Conservation (phyloP, 2,797 vertebrate species). For the Pyrocephalus nanus region DNA sequence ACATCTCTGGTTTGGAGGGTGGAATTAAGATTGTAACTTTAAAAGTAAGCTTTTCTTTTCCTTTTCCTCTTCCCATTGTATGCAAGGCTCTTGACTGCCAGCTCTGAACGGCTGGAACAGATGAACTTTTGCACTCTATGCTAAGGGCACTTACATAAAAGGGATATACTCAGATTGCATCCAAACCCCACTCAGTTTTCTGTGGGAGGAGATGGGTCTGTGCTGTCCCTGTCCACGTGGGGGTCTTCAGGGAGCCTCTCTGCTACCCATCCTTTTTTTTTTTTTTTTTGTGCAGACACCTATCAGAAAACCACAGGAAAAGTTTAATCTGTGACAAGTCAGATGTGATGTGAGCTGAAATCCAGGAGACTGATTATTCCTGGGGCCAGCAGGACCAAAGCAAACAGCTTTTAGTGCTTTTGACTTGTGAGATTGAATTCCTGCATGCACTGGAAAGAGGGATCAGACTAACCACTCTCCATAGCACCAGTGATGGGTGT, state of each 20-base stretch:
- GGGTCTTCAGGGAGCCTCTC: background rate
- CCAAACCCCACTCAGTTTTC: background rate
- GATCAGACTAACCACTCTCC: background rate
- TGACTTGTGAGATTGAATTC: background rate
- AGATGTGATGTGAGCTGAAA: background rate
- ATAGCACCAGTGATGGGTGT: background rate
- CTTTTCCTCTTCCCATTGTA: background rate
- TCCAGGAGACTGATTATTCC: background rate
- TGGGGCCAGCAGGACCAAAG: accelerated
- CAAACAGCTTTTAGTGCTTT: accelerated
- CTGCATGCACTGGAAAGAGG: background rate
- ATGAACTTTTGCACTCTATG: background rate
- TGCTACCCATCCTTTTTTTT: background rate
- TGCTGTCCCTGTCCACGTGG: background rate
- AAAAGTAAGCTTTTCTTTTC: conserved; percentile 7
- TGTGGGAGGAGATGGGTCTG: background rate
- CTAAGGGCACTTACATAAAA: background rate
- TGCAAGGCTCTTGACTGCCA: background rate
- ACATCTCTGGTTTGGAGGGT: background rate
- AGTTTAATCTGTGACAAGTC: background rate
- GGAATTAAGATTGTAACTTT: background rate
- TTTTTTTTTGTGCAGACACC: background rate
- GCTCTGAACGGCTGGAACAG: background rate
- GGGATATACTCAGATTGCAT: background rate
- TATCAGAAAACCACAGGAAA: background rate